A percentile compares a stretch with the other conserved stretches of the same genome.
These are phyloP conservation scores for Notodromas monacha DNA, from an alignment of 2,888 invertebrate species.

Conservation along the genomic window DNA sequence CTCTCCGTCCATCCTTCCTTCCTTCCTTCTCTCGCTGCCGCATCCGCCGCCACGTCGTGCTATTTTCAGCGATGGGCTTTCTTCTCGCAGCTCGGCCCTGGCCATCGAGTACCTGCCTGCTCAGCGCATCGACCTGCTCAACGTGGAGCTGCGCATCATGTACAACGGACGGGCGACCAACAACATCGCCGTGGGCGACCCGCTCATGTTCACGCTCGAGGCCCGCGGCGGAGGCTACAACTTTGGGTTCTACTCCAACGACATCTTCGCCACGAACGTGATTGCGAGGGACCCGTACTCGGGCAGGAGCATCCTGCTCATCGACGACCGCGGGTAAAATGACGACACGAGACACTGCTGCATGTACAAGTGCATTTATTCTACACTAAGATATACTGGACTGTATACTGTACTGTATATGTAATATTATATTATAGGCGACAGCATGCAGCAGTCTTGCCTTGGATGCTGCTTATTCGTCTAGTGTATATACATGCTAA, in stretches of 20 bases:
- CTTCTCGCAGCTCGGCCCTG: conserved; percentile 42
- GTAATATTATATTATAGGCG: no score
- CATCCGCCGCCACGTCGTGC: no score
- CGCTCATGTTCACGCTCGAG: conserved; percentile 54
- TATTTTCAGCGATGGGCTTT: no score
- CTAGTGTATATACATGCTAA: no score
- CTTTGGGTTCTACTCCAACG: conserved; percentile 14
- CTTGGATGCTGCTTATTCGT: no score
- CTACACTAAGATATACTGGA: no score
- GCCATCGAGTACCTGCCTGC: conserved; percentile 71
- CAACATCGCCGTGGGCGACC: conserved; percentile 70
- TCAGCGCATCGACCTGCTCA: conserved; percentile 39
- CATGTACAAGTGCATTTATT: no score
- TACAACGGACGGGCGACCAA: conserved; percentile 71
- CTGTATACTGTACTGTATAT: no score
- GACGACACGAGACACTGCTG: no score
- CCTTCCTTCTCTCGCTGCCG: no score
- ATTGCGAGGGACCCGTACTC: conserved; percentile 71
- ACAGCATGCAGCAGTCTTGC: no score
- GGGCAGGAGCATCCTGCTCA: conserved; percentile 54
- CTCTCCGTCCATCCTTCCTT: no score
- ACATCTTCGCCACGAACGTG: conserved; percentile 71
- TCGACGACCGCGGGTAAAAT: conserved; percentile 58
- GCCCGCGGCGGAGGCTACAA: background rate
- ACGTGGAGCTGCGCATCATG: conserved; percentile 54